Evolutionary conservation across 2,888 invertebrate species (phyloP).

Genomic region (Alcis repandata): DNA sequence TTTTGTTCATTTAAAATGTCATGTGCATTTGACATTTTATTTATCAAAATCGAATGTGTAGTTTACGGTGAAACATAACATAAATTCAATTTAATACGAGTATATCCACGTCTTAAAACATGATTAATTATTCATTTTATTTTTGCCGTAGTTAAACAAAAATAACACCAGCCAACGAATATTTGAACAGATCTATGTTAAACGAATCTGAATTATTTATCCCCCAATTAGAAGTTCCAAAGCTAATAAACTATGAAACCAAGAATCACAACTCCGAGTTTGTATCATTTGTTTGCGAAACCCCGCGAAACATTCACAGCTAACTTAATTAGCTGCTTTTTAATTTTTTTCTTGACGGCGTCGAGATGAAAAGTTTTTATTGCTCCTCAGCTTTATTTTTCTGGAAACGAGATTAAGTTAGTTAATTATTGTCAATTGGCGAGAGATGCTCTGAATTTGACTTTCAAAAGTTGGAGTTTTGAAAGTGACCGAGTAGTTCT

Average conservation of each 20-base stretch:
- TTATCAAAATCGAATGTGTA: too few species aligned
- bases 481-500: conserved; percentile 5
- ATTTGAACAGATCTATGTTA: background rate
- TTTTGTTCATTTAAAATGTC: too few species aligned
- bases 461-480: conserved; percentile 16
- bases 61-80: too few species aligned
- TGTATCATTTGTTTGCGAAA: conserved; percentile 22
- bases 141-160: too few species aligned
- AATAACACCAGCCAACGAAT: too few species aligned
- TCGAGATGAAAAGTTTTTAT: conserved; percentile 27
- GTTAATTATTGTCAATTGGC: conserved; percentile 20
- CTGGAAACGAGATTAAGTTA: conserved; percentile 9
- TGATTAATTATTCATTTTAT: too few species aligned
- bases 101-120: too few species aligned
- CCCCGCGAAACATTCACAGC: conserved; percentile 19
- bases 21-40: too few species aligned
- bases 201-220: conserved; percentile 1
- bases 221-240: conserved; percentile 3
- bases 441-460: conserved; percentile 15
- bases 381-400: conserved; percentile 17
- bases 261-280: conserved; percentile 16
- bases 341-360: conserved; percentile 16
- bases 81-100: too few species aligned
- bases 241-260: conserved; percentile 20
- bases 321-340: conserved; percentile 29